Percentiles rank a stretch among this genome's conserved stretches.
Evolutionary conservation across 92 coral and sea anemone genomes (phyloP).

Genomic region (Anthopleura xanthogrammica): DNA sequence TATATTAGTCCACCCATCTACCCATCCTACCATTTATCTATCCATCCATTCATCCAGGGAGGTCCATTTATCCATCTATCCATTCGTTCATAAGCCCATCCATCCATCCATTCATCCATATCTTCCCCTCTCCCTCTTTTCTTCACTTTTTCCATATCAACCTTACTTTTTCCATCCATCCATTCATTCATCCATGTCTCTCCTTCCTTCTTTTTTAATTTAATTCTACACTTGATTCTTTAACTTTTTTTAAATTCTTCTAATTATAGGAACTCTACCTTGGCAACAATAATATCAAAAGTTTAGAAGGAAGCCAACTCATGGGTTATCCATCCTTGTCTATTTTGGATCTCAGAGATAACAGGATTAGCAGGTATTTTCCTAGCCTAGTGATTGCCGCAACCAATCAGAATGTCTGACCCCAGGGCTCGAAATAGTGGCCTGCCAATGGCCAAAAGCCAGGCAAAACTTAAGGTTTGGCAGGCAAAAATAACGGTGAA

Average conservation of each 20-base stretch:
- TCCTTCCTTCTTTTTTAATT: neutral
- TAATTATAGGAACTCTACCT: slow-evolving; percentile 76
- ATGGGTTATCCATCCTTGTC: slow-evolving; percentile 59
- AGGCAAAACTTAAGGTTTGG: no score
- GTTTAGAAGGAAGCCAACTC: slow-evolving; percentile 59
- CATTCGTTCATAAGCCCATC: neutral
- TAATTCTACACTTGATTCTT: neutral
- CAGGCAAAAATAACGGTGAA: no score
- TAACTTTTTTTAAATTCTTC: neutral
- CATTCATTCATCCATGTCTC: neutral
- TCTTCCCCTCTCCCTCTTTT: no score
- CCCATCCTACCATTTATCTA: neutral
- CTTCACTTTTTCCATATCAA: neutral
- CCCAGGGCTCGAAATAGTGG: no score
- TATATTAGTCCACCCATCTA: no score
- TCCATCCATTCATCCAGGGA: neutral
- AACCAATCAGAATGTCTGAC: no score
- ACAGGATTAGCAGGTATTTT: slow-evolving; percentile 72
- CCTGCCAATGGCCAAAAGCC: no score
- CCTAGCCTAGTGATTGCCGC: no score
- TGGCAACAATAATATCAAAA: slow-evolving; percentile 70
- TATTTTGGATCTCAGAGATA: slow-evolving; percentile 81
- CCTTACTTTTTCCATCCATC: neutral
- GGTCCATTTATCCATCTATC: neutral
- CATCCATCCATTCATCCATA: neutral